phyloP scores from a whole-genome alignment of 2,797 vertebrate genomes.

The Fringilla coelebs region DNA sequence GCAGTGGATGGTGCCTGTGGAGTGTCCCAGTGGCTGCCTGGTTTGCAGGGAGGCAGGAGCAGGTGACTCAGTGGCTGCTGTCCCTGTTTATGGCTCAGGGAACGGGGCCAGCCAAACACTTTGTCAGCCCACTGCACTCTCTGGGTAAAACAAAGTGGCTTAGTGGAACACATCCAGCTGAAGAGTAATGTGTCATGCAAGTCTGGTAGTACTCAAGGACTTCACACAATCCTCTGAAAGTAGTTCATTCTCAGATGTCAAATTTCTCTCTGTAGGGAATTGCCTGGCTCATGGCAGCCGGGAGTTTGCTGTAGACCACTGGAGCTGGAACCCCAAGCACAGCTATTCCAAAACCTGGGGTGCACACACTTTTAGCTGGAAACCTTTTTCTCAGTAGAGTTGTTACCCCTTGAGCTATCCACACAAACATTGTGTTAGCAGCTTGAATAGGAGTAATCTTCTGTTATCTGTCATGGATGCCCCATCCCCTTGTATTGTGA shows the following conservation, averaged over 20 bases:
- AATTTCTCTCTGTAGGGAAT: neutral
- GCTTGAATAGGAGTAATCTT: neutral
- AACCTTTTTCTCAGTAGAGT: neutral
- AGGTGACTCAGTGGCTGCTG: neutral
- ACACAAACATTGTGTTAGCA: neutral
- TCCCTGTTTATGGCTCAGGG: neutral
- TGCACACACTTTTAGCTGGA: neutral
- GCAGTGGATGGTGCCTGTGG: neutral
- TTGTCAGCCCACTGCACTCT: too few relatives aligned
- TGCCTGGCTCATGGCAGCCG: neutral
- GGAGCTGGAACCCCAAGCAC: neutral
- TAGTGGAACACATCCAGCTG: neutral
- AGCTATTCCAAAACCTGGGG: neutral
- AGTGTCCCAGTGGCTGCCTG: neutral
- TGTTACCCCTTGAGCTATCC: neutral
- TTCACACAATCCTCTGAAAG: neutral
- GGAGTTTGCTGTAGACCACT: rapidly evolving
- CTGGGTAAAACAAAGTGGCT: too few relatives aligned
- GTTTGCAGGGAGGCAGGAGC: neutral
- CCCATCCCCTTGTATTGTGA: neutral
- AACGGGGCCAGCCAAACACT: neutral
- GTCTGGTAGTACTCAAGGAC: neutral
- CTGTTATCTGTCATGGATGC: neutral
- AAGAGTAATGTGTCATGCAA: neutral
- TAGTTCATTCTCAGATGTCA: neutral